Base-by-base conservation (phyloP, 2,888 invertebrate species). In the Troilus luridus region DNA sequence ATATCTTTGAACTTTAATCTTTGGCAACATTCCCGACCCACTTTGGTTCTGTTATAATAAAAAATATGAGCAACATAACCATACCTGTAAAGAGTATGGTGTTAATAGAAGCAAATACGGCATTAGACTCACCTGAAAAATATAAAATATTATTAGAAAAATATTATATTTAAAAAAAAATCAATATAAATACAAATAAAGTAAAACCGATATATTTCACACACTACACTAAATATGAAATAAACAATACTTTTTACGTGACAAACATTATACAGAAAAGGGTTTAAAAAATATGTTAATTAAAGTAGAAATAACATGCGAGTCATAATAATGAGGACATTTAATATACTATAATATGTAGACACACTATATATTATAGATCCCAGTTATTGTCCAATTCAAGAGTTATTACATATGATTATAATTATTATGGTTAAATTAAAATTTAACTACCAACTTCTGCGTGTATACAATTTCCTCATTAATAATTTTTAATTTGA, bases 1-100 rank as follows among this genome's bases (percentile, higher is more conserved):
- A 77, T 41, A 77, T 27, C 72, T 77, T 27, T 77, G 72, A 77
- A 77, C 72, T 77, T 77, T 77, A 41, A 77, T 77, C 9, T 77
- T 77, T 77, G 72, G 72, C 72, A 77, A 77, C 17, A 3, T 77
- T 77, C 72, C 72, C 17, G 72, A 27, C 41, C 72, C 41, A 67
- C 24, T 77, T 77, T 41, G 19, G 41, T 27, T 41, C 72, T 41
- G 8, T 77, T 41, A 17, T 77, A 41, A 77, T 77, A 41, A 77
- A 17, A 14, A 77, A 77, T 77, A 77, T 8, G 14, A 41, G 5
- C 10, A 41, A 21, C 17, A 19, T 41, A 77, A 77, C 41, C 10
- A 77, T 77, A 77, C 72, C 72, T 77, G 27, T 19, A 17, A 19
- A 11, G 9, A 19, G 41, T 11, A 67, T n/a, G 64, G 24, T 27